Evolutionary conservation across 1,140 invertebrate species (phyloP).

Genomic region (Eupeodes corollae): DNA sequence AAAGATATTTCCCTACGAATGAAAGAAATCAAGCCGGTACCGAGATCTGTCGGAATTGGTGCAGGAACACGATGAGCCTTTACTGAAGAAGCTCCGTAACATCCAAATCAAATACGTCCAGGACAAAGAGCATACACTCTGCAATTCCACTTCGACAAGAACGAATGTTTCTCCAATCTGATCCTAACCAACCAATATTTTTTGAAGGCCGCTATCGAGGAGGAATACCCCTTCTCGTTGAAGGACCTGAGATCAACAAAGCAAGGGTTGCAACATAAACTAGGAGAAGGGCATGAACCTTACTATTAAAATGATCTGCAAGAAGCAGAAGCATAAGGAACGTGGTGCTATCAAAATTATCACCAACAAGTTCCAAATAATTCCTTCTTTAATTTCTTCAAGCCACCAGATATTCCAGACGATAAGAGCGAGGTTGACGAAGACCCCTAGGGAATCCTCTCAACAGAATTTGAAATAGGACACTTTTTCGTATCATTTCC

Average conservation of each 20-base stretch:
- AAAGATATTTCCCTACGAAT: constrained; percentile 1
- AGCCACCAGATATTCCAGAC: constrained; percentile 61
- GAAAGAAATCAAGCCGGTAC: constrained; percentile 39
- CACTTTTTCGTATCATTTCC: constrained; percentile 87
- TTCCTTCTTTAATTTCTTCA: constrained; percentile 99
- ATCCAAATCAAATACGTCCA: constrained; percentile 70
- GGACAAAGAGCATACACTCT: constrained; percentile 50
- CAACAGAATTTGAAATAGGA: constrained; percentile 94
- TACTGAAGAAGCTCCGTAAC: constrained; percentile 83
- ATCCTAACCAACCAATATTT: constrained; percentile 91
- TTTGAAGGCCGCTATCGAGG: constrained; percentile 84
- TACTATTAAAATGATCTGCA: constrained; percentile 91
- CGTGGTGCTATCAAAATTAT: constrained; percentile 83
- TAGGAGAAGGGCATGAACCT: constrained; percentile 97
- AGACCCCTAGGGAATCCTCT: constrained; percentile 58
- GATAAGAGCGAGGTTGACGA: constrained; percentile 57
- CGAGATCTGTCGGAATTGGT: constrained; percentile 85
- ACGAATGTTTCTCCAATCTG: constrained; percentile 93
- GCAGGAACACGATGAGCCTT: constrained; percentile 89
- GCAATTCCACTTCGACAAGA: constrained; percentile 88
- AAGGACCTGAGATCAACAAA: constrained; percentile 94
- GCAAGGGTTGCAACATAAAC: constrained; percentile 81
- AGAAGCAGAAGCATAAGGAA: constrained; percentile 97
- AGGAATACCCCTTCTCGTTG: constrained; percentile 86
- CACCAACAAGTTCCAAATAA: constrained; percentile 86